Evolutionary conservation across 2,797 vertebrate genomes (phyloP).

Genomic region (Enteromius radiatus): DNA sequence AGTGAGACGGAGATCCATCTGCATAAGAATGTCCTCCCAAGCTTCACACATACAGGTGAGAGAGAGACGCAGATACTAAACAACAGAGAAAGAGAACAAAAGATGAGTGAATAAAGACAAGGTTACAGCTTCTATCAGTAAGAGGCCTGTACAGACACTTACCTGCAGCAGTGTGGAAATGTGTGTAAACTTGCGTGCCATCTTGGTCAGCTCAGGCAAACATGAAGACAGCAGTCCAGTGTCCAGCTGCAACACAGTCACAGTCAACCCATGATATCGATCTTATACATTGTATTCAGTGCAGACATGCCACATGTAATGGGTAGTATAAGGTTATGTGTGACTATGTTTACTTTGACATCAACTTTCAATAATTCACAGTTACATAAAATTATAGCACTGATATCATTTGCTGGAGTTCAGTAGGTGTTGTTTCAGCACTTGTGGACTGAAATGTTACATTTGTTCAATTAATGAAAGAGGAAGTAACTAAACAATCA

Average conservation of each 20-base stretch:
- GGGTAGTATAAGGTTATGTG: neutral
- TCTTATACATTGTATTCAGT: neutral
- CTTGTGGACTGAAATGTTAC: neutral
- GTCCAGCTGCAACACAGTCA: constrained; percentile 81
- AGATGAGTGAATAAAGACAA: neutral
- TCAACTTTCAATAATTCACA: neutral
- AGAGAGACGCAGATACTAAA: constrained; percentile 84
- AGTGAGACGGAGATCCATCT: constrained; percentile 96
- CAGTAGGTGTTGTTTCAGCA: neutral
- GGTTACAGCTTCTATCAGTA: neutral
- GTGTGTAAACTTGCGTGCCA: constrained; percentile 98
- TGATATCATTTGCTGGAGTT: neutral
- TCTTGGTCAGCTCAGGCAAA: constrained; percentile 93
- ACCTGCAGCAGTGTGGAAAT: constrained; percentile 96
- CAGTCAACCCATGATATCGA: neutral
- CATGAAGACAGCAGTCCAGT: constrained; percentile 90
- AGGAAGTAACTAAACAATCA: neutral
- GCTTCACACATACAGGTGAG: constrained; percentile 98
- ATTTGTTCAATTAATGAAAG: neutral
- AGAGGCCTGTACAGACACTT: constrained; percentile 10
- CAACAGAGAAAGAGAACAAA: neutral
- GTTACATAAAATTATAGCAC: neutral
- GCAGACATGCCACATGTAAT: neutral
- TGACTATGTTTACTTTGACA: constrained; percentile 6
- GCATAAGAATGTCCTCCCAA: constrained; percentile 98